These are phyloP conservation scores for Luperina nickerlii DNA, from an alignment of 2,888 invertebrate species.

Conservation along the genomic window DNA sequence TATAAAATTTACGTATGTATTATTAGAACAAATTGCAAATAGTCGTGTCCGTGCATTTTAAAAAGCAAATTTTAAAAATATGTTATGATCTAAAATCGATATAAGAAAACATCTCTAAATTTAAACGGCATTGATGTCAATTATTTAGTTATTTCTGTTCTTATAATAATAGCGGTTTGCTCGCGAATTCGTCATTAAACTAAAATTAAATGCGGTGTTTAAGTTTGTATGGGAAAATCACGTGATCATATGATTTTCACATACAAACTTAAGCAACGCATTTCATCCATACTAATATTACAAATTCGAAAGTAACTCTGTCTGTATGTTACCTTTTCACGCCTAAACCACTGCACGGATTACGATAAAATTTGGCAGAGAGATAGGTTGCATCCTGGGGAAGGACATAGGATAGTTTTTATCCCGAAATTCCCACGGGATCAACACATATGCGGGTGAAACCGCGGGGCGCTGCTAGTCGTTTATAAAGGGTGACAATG, in stretches of 20 bases:
- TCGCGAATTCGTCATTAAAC: neutral
- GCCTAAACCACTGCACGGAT: too few species aligned
- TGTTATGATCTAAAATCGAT: constrained; percentile 32
- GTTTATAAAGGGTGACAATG: neutral
- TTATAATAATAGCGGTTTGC: neutral
- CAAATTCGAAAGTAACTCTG: too few species aligned
- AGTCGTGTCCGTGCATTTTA: constrained; percentile 48
- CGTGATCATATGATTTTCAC: neutral
- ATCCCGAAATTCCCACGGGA: too few species aligned
- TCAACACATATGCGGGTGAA: too few species aligned
- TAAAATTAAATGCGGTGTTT: too few species aligned
- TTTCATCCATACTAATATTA: neutral
- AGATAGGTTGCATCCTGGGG: too few species aligned
- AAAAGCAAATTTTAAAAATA: constrained; percentile 43
- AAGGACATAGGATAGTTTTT: too few species aligned
- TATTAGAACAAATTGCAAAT: constrained; percentile 50
- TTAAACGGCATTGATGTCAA: constrained; percentile 27
- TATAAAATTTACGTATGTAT: constrained; percentile 23
- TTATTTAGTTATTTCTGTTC: constrained; percentile 23
- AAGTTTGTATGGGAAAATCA: too few species aligned
- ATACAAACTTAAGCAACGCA: neutral
- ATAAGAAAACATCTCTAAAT: constrained; percentile 33
- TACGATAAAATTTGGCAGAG: too few species aligned
- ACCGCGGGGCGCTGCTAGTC: too few species aligned
- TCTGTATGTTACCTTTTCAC: too few species aligned